Evolutionary conservation across 2,888 invertebrate species (phyloP), one percentile per base, ranked within the genome.

Genomic region (Laspeyria flexula): DNA sequence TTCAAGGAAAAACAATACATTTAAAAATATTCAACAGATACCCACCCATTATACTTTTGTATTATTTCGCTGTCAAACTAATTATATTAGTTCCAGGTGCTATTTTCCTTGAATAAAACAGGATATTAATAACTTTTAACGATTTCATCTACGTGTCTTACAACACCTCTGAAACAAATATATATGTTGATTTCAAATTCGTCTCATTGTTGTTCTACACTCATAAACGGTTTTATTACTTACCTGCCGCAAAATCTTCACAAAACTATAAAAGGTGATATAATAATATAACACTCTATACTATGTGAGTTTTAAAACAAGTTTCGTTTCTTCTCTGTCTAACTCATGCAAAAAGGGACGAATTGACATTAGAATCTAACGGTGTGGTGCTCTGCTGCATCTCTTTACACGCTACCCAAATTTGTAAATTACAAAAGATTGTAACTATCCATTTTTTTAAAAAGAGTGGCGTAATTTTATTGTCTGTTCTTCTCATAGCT

Each of bases 41-140:
- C 2, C n/a, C n/a, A n/a, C n/a, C n/a, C n/a, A n/a, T n/a, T 21
- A 21, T 21, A 7, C 25, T 7, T 7, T 4, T 25, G 25, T 25
- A 7, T 18, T 18, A 18, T 25, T 25, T 25, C 25, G 9, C 7
- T 25, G 25, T 25, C 7, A 25, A 7, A 25, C 25, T 4, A 25
- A 6, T 25, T n/a, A n/a, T n/a, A n/a, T n/a, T 25, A 40, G 3
- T 33, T 30, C 0, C 13, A 16, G 13, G 6, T 29, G 42, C 34
- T 42, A 15, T 48, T 48, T 48, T 48, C 42, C 42, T 31, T 37
- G 15, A 30, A 42, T 12, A 42, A 21, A 37, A 37, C 16, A 21
- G 29, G 15, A 15, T 42, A 42, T 41, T 29, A 33, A 40, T 38
- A 38, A 31, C 12, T 21, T n/a, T n/a, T 30, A 30, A 30, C 23